phyloP scores from a whole-genome alignment of 2,888 invertebrate species.

The Drosophila anomalata region DNA sequence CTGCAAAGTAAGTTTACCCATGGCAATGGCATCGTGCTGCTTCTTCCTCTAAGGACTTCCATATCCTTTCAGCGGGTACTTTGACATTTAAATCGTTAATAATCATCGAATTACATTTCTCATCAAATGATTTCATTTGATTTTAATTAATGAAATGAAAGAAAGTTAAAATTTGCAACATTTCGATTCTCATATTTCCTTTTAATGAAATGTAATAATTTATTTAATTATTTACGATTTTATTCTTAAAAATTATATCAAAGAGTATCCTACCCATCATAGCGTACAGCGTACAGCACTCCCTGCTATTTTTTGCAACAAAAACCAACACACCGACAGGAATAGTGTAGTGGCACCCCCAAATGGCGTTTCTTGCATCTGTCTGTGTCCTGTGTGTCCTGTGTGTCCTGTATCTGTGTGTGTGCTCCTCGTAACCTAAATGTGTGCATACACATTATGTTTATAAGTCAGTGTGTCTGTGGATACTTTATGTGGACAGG shows the following conservation, averaged over 20 bases:
- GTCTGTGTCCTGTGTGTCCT: not conserved
- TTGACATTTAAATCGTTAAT: not conserved
- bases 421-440: constrained; percentile 21
- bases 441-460: constrained; percentile 38
- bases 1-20: constrained; percentile 47
- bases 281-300: not conserved
- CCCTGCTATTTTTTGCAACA: constrained; percentile 28
- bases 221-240: not conserved
- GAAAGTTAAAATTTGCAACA: not conserved
- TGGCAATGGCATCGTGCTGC: constrained; percentile 38
- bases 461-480: constrained; percentile 33
- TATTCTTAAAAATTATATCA: not conserved
- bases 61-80: not conserved
- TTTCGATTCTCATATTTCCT: not conserved
- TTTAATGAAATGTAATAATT: not conserved
- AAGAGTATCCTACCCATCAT: constrained; percentile 2
- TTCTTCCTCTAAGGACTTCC: constrained; percentile 6
- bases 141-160: not conserved
- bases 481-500: constrained; percentile 38
- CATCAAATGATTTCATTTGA: not conserved
- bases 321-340: constrained; percentile 26
- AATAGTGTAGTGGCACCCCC: constrained; percentile 18
- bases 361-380: constrained; percentile 10
- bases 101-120: constrained; percentile 1
- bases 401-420: not conserved